Conservation (phyloP, 2,113 vertebrate species). For the Sterrhoptilus dennistouni region DNA sequence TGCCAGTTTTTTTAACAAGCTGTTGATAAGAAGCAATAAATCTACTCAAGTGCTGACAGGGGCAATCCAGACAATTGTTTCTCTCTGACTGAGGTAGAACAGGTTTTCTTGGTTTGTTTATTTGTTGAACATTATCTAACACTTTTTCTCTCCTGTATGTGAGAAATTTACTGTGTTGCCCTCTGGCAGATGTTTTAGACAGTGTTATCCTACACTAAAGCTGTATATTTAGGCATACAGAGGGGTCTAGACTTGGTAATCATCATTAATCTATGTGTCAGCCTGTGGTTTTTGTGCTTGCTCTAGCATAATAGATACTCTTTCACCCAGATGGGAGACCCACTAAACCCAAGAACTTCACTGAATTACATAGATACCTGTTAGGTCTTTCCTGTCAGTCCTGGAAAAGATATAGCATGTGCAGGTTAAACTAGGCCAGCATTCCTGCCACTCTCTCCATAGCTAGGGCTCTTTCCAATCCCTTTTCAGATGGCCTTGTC, state of each 20-base stretch:
- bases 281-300: slow-evolving; percentile 21
- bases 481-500: not conserved
- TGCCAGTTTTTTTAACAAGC: slow-evolving; percentile 44
- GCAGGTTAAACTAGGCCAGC: not conserved
- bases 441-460: not conserved
- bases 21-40: slow-evolving; percentile 56
- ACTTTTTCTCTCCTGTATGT: not conserved
- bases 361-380: not conserved
- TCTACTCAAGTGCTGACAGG: slow-evolving; percentile 36
- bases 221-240: slow-evolving; percentile 27
- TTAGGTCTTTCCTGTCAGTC: not conserved
- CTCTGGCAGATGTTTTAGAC: slow-evolving; percentile 48
- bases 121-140: slow-evolving; percentile 39
- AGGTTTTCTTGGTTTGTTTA: slow-evolving; percentile 44
- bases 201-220: slow-evolving; percentile 26
- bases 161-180: slow-evolving; percentile 46
- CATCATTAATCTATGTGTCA: slow-evolving; percentile 49
- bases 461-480: not conserved
- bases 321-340: slow-evolving; percentile 23
- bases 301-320: not conserved
- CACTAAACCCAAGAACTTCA: not conserved
- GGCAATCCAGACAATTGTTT: slow-evolving; percentile 24
- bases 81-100: slow-evolving; percentile 19
- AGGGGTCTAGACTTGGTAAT: slow-evolving; percentile 17
- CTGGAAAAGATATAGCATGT: not conserved